Base-by-base conservation (phyloP, 2,113 vertebrate species). In the Bungarus multicinctus region DNA sequence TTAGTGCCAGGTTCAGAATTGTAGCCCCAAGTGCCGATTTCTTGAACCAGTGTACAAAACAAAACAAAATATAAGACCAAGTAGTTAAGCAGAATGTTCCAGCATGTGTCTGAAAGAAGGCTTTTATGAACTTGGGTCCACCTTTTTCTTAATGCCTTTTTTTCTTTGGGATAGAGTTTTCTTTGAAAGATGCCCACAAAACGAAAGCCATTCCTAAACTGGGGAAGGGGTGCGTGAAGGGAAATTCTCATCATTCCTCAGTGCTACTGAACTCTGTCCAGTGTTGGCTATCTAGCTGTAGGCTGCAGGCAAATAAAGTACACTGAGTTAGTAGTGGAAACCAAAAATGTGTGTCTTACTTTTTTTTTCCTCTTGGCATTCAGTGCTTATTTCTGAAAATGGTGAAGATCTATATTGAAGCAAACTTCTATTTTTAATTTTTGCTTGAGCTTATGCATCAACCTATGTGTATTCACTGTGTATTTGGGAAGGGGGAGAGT, bases 231-330 rank as follows among this genome's bases (percentile, higher is more conserved):
- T 93, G 94, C 93, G 93, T 94, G 94, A 96, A 95, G 95, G 97
- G 96, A 97, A 93, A 96, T 96, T 95, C 96, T 97, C 97, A 98
- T 96, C 97, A 97, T 98, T 98, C 97, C 97, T 98, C 97, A 97
- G 97, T 98, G 97, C 97, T 98, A 96, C 97, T 97, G 97, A 95
- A 97, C 96, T 98, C 97, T 97, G 98, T 98, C 97, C 96, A 95
- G 97, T 98, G 97, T 98, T 92, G 97, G 97, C 97, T 98, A 96
- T 96, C 97, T 94, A 97, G 97, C 97, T 97, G 97, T 97, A 98
- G 97, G 97, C 97, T 96, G 97, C 97, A 97, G 97, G 97, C 97
- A 97, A 98, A 98, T 98, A 98, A 98, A 98, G 97, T 97, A 97
- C 97, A 97, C 97, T 96, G 96, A 98, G 97, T 97, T 97, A 95